Evolutionary conservation across 2,888 invertebrate genomes (phyloP).

Genomic region (Meliscaeva auricollis): DNA sequence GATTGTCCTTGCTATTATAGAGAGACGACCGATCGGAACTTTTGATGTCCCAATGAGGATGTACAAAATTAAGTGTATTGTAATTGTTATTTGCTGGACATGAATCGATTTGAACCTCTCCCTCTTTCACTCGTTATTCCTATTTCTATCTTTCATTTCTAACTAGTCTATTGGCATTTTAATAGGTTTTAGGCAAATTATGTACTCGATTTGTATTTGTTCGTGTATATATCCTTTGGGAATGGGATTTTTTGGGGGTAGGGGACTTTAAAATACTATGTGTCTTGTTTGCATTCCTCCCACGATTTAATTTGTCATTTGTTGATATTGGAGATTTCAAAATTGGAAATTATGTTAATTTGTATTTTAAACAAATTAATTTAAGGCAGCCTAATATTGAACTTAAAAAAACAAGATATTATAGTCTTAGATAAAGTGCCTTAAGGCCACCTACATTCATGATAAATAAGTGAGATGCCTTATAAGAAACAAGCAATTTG

Average conservation of each 20-base stretch:
- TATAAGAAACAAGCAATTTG: too few relatives aligned
- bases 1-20: constrained; percentile 13
- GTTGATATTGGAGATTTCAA: constrained; percentile 28
- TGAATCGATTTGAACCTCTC: constrained; percentile 69
- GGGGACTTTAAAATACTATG: background rate
- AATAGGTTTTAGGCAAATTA: constrained; percentile 73
- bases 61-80: constrained; percentile 72
- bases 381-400: too few relatives aligned
- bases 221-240: background rate
- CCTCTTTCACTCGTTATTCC: constrained; percentile 38
- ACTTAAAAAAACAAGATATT: too few relatives aligned
- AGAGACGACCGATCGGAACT: constrained; percentile 1
- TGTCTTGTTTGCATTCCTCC: background rate
- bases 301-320: background rate
- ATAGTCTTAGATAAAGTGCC: too few relatives aligned
- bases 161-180: constrained; percentile 69
- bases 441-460: too few relatives aligned
- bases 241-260: background rate
- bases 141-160: constrained; percentile 59
- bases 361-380: constrained; percentile 60
- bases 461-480: too few relatives aligned
- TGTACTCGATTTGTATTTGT: constrained; percentile 64
- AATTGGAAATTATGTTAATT: constrained; percentile 15
- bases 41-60: constrained; percentile 43
- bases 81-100: constrained; percentile 75